Evolutionary conservation across 2,888 invertebrate species (phyloP).

Genomic region (Phania funesta): DNA sequence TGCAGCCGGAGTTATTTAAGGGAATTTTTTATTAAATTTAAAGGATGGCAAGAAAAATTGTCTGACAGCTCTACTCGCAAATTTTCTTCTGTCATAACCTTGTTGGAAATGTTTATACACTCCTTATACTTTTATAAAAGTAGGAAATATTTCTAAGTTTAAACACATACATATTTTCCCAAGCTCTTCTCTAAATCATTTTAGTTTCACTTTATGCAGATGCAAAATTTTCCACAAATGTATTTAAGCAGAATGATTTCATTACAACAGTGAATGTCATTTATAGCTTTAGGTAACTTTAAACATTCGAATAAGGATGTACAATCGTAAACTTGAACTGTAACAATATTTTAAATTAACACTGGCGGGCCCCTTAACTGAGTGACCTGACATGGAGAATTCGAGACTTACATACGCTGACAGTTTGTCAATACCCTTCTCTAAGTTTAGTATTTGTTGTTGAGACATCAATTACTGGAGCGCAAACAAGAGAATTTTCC

Average conservation of each 20-base stretch:
- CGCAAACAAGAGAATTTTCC: too few relatives aligned
- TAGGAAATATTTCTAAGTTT: neutral
- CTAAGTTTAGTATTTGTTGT: too few relatives aligned
- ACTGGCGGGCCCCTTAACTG: too few relatives aligned
- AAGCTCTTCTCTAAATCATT: neutral
- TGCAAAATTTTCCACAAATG: neutral
- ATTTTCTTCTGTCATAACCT: slow-evolving; percentile 46
- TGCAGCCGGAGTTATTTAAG: too few relatives aligned
- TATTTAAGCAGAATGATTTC: neutral
- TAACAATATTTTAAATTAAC: too few relatives aligned
- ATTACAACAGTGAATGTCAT: too few relatives aligned
- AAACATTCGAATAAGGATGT: neutral
- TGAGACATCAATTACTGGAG: too few relatives aligned
- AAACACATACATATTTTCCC: neutral
- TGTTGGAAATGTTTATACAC: slow-evolving; percentile 48
- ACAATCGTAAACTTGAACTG: too few relatives aligned
- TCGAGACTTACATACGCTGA: too few relatives aligned
- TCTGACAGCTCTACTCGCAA: neutral
- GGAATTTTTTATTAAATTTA: too few relatives aligned
- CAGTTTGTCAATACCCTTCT: too few relatives aligned
- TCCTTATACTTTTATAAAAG: neutral
- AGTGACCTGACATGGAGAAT: too few relatives aligned
- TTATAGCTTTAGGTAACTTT: neutral
- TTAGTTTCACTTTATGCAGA: neutral
- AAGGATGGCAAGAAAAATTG: neutral